Base-by-base conservation (phyloP, 2,113 vertebrate species). In the Pterocles orientalis region DNA sequence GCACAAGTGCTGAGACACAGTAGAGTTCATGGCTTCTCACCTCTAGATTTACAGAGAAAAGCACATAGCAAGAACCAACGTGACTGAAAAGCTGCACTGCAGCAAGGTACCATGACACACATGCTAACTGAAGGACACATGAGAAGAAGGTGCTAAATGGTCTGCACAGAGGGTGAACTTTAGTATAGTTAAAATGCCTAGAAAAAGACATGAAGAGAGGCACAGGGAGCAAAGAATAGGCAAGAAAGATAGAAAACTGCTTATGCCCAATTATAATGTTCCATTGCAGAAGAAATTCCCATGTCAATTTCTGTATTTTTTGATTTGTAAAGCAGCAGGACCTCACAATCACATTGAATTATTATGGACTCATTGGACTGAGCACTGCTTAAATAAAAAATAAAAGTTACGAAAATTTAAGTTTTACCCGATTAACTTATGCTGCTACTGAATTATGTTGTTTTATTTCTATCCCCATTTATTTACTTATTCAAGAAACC, bases 401-500 rank as follows among this genome's bases (percentile, higher is more conserved):
- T 18, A 61, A 70, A 92, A 80, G 12, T 1, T 1, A 39, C 7
- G 31, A 73, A 54, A 91, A 73, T 5, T 5, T 81, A 11, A 45
- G 24, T 62, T 86, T 97, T 93, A 97, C 83, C 82, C 82, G 58
- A 94, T 71, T 64, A 80, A 68, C 36, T 47, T 34, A 34, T 12
- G 11, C 12, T 29, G 39, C 21, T 72, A 51, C 34, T 66, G 28
- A 58, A 51, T 18, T 34, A 41, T 57, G 25, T 58, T 76, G 84
- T 73, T 96, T 92, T 92, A 85, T 71, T 82, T 61, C 82, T 95
- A 80, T 45, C 26, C 39, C 45, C 15, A 18, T 64, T 33, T 77
- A 89, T 95, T 96, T 61, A 69, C 28, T 97, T 88, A 78, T 85
- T 90, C 57, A 82, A 89, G 39, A 25, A 86, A 60, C 28, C 28